Evolutionary conservation across 30 jellyfish, hydroid and myxozoan genomes (phyloP).

Genomic region (Aurelia aurita): DNA sequence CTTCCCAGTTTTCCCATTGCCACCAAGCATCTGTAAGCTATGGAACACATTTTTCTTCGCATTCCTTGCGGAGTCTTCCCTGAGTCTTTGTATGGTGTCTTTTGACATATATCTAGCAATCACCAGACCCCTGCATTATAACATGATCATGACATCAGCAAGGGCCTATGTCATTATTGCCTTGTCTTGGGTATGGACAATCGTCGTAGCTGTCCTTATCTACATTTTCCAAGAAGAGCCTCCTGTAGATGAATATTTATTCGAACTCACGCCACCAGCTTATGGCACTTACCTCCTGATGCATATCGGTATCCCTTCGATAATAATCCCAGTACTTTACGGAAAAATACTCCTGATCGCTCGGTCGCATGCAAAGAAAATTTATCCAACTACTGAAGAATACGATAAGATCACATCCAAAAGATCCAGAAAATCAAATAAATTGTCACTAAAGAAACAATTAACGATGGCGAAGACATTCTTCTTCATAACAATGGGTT

Average conservation of each 20-base stretch:
- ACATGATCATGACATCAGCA: conserved; percentile 5
- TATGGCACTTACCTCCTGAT: conserved; percentile 49
- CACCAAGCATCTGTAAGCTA: conserved; percentile 49
- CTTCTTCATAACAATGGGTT: conserved; percentile 49
- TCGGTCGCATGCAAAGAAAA: conserved; percentile 43
- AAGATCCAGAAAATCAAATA: not conserved
- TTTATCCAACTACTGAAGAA: conserved; percentile 11
- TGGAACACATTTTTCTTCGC: conserved; percentile 77
- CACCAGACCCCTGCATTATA: conserved; percentile 43
- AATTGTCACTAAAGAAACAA: conserved; percentile 25
- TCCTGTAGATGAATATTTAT: conserved; percentile 56
- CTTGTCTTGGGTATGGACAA: conserved; percentile 54
- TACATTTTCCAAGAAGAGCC: conserved; percentile 67
- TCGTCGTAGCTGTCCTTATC: conserved; percentile 26
- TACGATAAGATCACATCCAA: not conserved
- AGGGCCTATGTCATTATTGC: conserved; percentile 26
- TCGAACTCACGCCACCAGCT: conserved; percentile 40
- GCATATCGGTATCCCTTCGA: conserved; percentile 50
- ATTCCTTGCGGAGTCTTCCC: conserved; percentile 55
- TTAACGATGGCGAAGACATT: conserved; percentile 63
- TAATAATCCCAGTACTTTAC: conserved; percentile 33
- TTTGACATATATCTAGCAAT: conserved; percentile 59
- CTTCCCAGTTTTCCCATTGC: conserved; percentile 64
- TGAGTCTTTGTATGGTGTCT: conserved; percentile 32
- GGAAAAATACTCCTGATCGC: conserved; percentile 57